Evolutionary conservation across 2,113 vertebrate genomes (phyloP).

Genomic region (Ammodytes marinus): DNA sequence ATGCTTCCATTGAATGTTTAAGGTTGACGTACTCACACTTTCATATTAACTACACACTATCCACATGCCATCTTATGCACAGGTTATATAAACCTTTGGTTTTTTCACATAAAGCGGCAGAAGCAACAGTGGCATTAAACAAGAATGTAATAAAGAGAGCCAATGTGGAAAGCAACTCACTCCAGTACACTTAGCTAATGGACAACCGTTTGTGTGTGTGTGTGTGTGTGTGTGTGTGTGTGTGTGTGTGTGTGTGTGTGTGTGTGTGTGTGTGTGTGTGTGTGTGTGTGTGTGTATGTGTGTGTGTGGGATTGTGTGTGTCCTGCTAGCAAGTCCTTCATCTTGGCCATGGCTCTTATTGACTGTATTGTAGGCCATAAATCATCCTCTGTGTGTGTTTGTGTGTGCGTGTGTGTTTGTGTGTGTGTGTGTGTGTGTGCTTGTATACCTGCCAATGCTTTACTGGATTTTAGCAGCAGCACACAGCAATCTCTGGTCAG

Average conservation of each 20-base stretch:
- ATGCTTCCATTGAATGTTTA: neutral
- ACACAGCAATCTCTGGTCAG: slow-evolving; percentile 73
- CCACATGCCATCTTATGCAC: neutral
- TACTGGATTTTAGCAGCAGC: slow-evolving; percentile 60
- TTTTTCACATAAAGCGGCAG: neutral
- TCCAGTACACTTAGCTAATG: slow-evolving; percentile 65
- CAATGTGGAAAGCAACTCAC: slow-evolving; percentile 41
- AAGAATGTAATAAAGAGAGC: slow-evolving; percentile 68
- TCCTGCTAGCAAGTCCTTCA: slow-evolving; percentile 73
- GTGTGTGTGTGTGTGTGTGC: slow-evolving; percentile 45
- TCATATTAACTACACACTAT: neutral
- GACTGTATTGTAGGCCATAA: slow-evolving; percentile 81
- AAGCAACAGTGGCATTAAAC: slow-evolving; percentile 14
- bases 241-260: slow-evolving; percentile 35
- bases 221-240: slow-evolving; percentile 35
- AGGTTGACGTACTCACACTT: neutral
- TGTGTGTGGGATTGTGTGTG: slow-evolving; percentile 35
- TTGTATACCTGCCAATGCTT: slow-evolving; percentile 58
- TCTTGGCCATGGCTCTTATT: slow-evolving; percentile 80
- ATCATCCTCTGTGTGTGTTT: slow-evolving; percentile 69
- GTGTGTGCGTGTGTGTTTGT: slow-evolving; percentile 48
- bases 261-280: slow-evolving; percentile 36
- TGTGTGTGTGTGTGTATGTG: slow-evolving; percentile 42
- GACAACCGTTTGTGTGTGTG: slow-evolving; percentile 42
- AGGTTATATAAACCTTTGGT: neutral